Base-by-base conservation (phyloP, 1,140 invertebrate genomes). In the Zaprionus gabonicus region DNA sequence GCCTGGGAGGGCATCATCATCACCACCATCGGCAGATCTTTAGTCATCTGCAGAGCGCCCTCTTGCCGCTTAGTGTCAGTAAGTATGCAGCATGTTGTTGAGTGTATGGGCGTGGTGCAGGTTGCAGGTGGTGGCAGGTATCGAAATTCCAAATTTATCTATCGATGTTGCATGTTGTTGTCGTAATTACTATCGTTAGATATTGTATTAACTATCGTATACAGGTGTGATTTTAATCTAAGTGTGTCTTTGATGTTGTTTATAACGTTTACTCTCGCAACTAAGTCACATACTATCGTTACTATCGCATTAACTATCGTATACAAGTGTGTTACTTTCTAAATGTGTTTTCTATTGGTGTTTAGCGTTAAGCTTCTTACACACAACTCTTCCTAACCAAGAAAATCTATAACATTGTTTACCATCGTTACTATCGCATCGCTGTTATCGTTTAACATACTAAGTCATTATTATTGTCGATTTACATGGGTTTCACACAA, bases 1-100 rank as follows among this genome's bases (percentile, higher is more conserved):
- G 91, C 20, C 60, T 91, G 62, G 86, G 82, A 34, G 69, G 78
- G n/a, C 85, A 78, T 23, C 84, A 85, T 34, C 90, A 91, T 57
- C 91, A 92, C 46, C 87, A 91, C 65, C 91, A 92, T 71, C 82
- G 91, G 31, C 91, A 92, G 81, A 85, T 92, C 70, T 92, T 92
- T 79, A 92, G 91, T 51, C 91, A 92, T 38, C 68, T 92, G 81
- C 91, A 92, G 64, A 92, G 88, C 67, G 91, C 91, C 15, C 77
- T 92, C 20, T 82, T 92, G 86, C 91, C 91, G 69, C 80, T 92
- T 68, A 91, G 86, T 76, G 86, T 92, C 68, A 92, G 91, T 92
- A 92, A 92, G 91, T 92, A 92, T 91, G 68, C 72, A n/a, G 20
- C 46, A 51, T 51, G 46, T 51, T 28, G 38, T 20, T 4, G 17